Conservation (phyloP, 2,113 vertebrate species). For the Vanacampus margaritifer region DNA sequence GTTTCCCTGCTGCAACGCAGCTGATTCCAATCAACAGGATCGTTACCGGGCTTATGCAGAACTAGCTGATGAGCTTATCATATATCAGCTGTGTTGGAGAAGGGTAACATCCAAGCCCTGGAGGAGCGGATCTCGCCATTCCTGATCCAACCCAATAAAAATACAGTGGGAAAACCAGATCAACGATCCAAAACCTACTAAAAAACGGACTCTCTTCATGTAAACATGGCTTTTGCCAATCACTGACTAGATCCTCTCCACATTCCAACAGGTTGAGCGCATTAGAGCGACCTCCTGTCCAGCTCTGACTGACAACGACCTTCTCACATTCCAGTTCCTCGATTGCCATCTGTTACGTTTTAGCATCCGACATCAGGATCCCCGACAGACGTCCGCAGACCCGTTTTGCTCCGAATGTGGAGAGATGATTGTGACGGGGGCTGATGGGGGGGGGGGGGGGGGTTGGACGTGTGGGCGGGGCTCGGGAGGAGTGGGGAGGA, state of each 20-base stretch:
- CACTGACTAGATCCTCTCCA: conserved; percentile 10
- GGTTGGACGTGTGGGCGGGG: background rate
- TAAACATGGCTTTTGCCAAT: background rate
- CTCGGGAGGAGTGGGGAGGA: background rate
- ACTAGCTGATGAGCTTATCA: no score
- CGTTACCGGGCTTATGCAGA: no score
- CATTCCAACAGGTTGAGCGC: conserved; percentile 46
- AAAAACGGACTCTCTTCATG: background rate
- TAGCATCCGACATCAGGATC: conserved; percentile 22
- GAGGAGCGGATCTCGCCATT: no score
- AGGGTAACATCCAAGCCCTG: no score
- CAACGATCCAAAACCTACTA: background rate
- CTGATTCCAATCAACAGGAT: no score
- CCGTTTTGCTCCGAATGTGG: conserved; percentile 9
- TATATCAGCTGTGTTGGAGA: no score
- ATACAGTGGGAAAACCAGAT: background rate
- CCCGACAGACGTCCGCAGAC: conserved; percentile 20
- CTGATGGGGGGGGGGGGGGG: background rate
- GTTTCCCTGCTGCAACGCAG: no score
- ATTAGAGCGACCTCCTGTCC: conserved; percentile 18
- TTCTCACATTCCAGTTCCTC: conserved; percentile 4
- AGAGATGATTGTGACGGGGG: conserved; percentile 5
- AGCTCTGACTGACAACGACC: conserved; percentile 19
- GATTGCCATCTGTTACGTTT: conserved; percentile 26
- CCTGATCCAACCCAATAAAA: background rate